Base-by-base conservation (phyloP, 2,888 invertebrate species). In the Ceratothoa steindachneri region DNA sequence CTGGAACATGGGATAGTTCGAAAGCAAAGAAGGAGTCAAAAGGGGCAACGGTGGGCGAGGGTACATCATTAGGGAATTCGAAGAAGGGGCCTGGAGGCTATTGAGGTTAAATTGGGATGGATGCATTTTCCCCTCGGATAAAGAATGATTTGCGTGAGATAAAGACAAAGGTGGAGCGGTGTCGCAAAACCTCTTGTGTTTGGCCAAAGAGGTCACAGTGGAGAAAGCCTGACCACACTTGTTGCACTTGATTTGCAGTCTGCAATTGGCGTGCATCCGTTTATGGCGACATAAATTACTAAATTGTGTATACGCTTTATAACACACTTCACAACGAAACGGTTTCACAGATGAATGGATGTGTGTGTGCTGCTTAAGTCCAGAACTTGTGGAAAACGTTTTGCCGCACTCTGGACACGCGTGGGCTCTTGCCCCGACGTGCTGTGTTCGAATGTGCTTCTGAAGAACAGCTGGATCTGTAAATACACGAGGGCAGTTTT, bases 221-320 rank as follows among this genome's bases (percentile, higher is more conserved):
- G 91, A 91, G 86, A 97, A 98, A 31, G 92, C 91, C 83, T 96
- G 94, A 29, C 92, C 91, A 84, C 97, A 98, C 88, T 96, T 95
- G 82, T 88, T 90, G 86, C 97, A 98, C 87, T 95, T 95, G 83
- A 94, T 93, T 83, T 93, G 91, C 85, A 92, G 92, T 82, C 95
- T 91, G 85, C 97, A 98, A 84, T 94, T 93, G 71, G 92, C 91
- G 88, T 99, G 99, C 95, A 98, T 97, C 74, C 98, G 93, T 84
- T 95, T 97, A 87, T 99, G 99, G n/a, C 99, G 92, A 84, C 99
- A 99, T 83, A 99, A 88, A 85, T 99, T 99, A 52, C 97, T 98
- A 86, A 99, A 99, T 87, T 99, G 99, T 1, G 99, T 99, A 87
- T 99, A 99, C 9, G 96, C 91, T 88, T 99, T 99, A 84, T 92